These are phyloP conservation scores for Oreocharis arfaki DNA, from an alignment of 2,113 vertebrate genomes.

Conservation along the genomic window DNA sequence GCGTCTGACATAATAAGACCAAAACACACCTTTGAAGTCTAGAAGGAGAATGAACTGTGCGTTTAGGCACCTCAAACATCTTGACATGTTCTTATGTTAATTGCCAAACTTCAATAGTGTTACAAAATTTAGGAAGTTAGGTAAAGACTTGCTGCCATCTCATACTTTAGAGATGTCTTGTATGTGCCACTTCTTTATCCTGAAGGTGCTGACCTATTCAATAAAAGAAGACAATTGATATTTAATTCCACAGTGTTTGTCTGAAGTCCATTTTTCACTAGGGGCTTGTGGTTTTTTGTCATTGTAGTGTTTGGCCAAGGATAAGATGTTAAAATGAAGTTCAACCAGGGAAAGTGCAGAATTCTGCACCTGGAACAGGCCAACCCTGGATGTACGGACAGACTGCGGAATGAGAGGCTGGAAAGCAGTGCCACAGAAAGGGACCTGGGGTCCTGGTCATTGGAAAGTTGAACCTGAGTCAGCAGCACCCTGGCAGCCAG, in stretches of 20 bases:
- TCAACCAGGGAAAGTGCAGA: accelerated
- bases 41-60: neutral
- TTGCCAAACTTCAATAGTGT: neutral
- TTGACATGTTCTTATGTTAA: neutral
- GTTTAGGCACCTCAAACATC: neutral
- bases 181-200: neutral
- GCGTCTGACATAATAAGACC: neutral
- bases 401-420: neutral
- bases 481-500: neutral
- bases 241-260: neutral
- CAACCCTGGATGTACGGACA: neutral
- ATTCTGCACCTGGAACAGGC: neutral
- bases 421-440: neutral
- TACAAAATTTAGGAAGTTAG: neutral
- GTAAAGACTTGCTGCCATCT: neutral
- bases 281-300: neutral
- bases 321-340: neutral
- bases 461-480: accelerated
- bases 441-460: neutral
- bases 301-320: neutral
- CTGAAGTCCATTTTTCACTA: neutral
- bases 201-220: neutral
- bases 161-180: neutral
- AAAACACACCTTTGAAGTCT: neutral
- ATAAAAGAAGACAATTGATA: neutral